Evolutionary conservation across 2,888 invertebrate species (phyloP).

Genomic region (Lycaena phlaeas): DNA sequence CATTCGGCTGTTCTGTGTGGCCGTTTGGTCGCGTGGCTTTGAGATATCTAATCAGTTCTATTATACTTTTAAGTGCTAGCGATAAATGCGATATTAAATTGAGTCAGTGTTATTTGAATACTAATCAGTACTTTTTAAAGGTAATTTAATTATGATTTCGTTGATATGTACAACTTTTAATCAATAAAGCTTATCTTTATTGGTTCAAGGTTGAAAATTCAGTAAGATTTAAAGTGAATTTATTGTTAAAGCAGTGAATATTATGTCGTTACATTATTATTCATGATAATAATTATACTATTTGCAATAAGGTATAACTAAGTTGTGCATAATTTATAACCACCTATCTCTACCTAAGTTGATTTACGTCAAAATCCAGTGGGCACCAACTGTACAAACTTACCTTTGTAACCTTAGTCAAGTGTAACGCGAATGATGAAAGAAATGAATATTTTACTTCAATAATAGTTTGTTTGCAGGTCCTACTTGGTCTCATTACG

Average conservation of each 20-base stretch:
- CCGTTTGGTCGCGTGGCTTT: conserved; percentile 57
- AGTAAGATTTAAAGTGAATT: no score
- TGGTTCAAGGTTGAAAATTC: no score
- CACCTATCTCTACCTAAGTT: no score
- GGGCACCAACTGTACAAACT: conserved; percentile 63
- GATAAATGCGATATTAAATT: conserved; percentile 6
- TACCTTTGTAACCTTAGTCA: conserved; percentile 46
- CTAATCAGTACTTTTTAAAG: conserved; percentile 5
- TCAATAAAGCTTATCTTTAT: no score
- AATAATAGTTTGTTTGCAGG: conserved; percentile 61
- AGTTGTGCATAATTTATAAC: conserved; percentile 18
- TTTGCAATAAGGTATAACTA: no score
- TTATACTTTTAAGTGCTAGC: conserved; percentile 29
- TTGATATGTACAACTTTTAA: no score
- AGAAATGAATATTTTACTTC: conserved; percentile 69
- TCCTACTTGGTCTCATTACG: conserved; percentile 67
- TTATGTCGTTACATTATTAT: no score
- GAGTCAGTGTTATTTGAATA: no score
- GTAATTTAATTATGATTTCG: conserved; percentile 13
- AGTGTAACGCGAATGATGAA: conserved; percentile 49
- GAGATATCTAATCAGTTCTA: conserved; percentile 64
- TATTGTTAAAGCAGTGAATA: no score
- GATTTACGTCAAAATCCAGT: conserved; percentile 22
- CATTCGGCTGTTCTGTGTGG: conserved; percentile 61
- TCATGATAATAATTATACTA: no score